Evolutionary conservation across 2,888 invertebrate genomes (phyloP).

Genomic region (Aspidapion aeneum): DNA sequence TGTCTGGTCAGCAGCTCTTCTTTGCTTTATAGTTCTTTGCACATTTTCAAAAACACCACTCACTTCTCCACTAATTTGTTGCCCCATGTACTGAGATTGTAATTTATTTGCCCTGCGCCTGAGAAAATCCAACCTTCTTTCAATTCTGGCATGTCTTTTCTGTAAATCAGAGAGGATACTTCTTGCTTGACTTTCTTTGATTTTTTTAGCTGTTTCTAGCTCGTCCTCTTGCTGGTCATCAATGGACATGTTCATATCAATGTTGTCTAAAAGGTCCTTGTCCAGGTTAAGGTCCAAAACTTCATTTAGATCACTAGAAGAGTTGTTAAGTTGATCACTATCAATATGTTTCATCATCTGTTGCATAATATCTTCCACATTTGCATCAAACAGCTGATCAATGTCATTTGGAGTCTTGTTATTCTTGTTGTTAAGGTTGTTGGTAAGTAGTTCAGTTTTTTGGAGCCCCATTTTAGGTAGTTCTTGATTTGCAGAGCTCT

Average conservation of each 20-base stretch:
- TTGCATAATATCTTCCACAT: constrained; percentile 66
- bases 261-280: constrained; percentile 48
- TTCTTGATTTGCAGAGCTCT: constrained; percentile 49
- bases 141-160: constrained; percentile 58
- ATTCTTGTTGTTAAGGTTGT: constrained; percentile 44
- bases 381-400: constrained; percentile 59
- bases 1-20: constrained; percentile 3
- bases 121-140: constrained; percentile 69
- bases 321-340: constrained; percentile 44
- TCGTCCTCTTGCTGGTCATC: constrained; percentile 44
- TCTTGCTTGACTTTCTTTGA: constrained; percentile 47
- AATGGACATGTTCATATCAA: constrained; percentile 53
- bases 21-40: constrained; percentile 51
- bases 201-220: constrained; percentile 47
- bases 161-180: constrained; percentile 54
- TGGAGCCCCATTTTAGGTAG: constrained; percentile 48
- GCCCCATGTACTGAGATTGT: constrained; percentile 71
- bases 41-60: constrained; percentile 73
- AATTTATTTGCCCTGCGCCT: constrained; percentile 70
- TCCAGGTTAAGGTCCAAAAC: constrained; percentile 43
- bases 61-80: constrained; percentile 75
- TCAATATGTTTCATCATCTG: constrained; percentile 71
- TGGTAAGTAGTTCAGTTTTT: constrained; percentile 56
- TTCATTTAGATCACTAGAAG: constrained; percentile 37
- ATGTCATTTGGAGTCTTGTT: constrained; percentile 48